These are phyloP conservation scores for Amphipyra tragopoginis DNA, from an alignment of 2,888 invertebrate species.

Conservation along the genomic window DNA sequence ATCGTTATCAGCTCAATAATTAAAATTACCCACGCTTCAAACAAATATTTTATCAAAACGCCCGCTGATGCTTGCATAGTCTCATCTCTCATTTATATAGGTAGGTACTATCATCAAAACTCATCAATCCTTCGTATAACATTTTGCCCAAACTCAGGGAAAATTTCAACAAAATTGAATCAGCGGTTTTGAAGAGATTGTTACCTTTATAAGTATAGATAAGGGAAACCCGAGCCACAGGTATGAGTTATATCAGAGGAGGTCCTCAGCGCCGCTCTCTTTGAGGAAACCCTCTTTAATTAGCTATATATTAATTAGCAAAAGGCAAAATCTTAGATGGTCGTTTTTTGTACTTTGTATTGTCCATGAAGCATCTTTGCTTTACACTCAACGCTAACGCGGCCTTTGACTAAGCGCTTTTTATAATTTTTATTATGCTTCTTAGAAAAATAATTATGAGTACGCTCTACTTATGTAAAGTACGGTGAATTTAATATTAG, in stretches of 20 bases:
- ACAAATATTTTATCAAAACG: slow-evolving; percentile 29
- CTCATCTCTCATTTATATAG: slow-evolving; percentile 41
- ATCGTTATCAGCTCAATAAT: slow-evolving; percentile 3
- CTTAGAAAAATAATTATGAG: slow-evolving; percentile 27
- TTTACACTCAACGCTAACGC: slow-evolving; percentile 26
- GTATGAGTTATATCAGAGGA: slow-evolving; percentile 38
- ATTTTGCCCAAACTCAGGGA: slow-evolving; percentile 45
- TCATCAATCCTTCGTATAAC: slow-evolving; percentile 49
- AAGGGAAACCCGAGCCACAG: slow-evolving; percentile 36
- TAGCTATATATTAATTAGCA: slow-evolving; percentile 67
- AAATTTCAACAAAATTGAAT: slow-evolving; percentile 58
- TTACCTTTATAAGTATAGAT: slow-evolving; percentile 57
- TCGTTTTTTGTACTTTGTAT: slow-evolving; percentile 39
- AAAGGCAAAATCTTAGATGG: slow-evolving; percentile 41
- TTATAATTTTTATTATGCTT: slow-evolving; percentile 19
- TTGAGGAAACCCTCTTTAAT: slow-evolving; percentile 60
- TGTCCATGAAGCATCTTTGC: slow-evolving; percentile 38
- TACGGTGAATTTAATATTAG: slow-evolving; percentile 24
- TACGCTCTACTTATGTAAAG: slow-evolving; percentile 26
- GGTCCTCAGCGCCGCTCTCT: slow-evolving; percentile 40
- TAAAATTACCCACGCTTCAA: slow-evolving; percentile 6
- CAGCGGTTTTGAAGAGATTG: slow-evolving; percentile 55
- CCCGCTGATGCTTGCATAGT: slow-evolving; percentile 31
- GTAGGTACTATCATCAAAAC: slow-evolving; percentile 45
- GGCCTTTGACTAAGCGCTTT: slow-evolving; percentile 22